Percentiles rank a stretch among this genome's conserved stretches.
phyloP scores from a whole-genome alignment of 2,797 vertebrate species.

The Pseudotriccus pelzelni region DNA sequence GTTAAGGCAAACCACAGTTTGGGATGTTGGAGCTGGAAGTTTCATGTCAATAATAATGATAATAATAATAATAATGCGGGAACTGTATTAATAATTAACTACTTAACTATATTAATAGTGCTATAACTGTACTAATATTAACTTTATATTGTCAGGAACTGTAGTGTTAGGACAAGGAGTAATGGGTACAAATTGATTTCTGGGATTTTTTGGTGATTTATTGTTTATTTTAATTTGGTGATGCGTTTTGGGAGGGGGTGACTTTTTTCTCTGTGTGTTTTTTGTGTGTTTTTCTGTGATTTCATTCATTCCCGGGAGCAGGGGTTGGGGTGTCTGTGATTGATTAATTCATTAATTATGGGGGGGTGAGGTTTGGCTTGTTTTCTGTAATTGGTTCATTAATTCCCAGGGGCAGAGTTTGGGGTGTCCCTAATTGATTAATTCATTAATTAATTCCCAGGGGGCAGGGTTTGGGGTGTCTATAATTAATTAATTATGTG shows the following conservation, averaged over 20 bases:
- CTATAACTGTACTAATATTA: not conserved
- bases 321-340: not conserved
- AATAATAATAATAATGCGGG: no score
- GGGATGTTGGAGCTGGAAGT: no score
- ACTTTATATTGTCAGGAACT: not conserved
- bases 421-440: not conserved
- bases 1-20: no score
- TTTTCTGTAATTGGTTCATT: not conserved
- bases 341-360: no score
- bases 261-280: not conserved
- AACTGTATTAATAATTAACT: no score
- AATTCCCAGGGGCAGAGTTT: not conserved
- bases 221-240: no score
- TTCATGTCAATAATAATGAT: no score
- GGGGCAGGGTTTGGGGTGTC: no score
- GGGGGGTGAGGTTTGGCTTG: not conserved
- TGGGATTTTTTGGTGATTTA: not conserved
- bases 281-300: not conserved
- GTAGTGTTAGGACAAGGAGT: not conserved
- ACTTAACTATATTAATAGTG: not conserved
- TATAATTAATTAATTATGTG: no score
- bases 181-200: no score
- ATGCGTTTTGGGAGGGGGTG: no score
- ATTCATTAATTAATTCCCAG: no score
- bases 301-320: not conserved